Percentiles rank a stretch among this genome's conserved stretches.
Evolutionary conservation across 2,888 invertebrate genomes (phyloP).

Genomic region (Drosophila kanekoi): DNA sequence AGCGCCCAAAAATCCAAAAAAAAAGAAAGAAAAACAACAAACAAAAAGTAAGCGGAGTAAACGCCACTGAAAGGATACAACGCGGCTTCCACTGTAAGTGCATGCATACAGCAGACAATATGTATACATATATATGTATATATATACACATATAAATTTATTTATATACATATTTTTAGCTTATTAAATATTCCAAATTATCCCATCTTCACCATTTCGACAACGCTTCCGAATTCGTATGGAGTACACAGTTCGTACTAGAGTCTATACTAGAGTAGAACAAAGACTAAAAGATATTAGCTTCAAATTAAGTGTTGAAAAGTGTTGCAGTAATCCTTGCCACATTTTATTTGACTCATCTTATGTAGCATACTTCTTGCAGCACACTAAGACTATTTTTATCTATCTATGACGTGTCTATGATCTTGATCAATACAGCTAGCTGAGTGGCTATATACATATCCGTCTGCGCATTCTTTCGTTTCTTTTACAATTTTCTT

Average conservation of each 20-base stretch:
- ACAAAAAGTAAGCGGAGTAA: conserved; percentile 52
- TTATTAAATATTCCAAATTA: conserved; percentile 38
- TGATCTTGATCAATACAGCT: too few relatives aligned
- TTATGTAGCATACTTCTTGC: neutral
- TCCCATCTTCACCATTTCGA: conserved; percentile 23
- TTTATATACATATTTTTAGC: conserved; percentile 15
- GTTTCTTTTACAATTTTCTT: too few relatives aligned
- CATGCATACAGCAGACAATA: conserved; percentile 23
- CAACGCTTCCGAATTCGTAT: conserved; percentile 6
- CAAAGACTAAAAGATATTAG: conserved; percentile 21
- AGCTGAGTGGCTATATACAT: too few relatives aligned
- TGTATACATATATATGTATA: neutral
- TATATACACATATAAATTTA: neutral
- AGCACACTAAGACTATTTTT: neutral
- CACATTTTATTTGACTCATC: neutral
- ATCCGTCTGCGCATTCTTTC: too few relatives aligned
- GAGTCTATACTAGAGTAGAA: neutral
- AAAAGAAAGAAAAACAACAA: conserved; percentile 18
- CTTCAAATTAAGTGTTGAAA: conserved; percentile 25
- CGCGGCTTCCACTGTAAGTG: conserved; percentile 61
- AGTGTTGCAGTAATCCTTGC: neutral
- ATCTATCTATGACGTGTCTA: too few relatives aligned
- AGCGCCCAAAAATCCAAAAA: conserved; percentile 28
- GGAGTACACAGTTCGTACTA: neutral
- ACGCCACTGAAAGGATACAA: conserved; percentile 63